Percentiles rank a stretch among this genome's conserved stretches.
phyloP scores from a whole-genome alignment of 2,888 invertebrate genomes.

The Phania funesta region DNA sequence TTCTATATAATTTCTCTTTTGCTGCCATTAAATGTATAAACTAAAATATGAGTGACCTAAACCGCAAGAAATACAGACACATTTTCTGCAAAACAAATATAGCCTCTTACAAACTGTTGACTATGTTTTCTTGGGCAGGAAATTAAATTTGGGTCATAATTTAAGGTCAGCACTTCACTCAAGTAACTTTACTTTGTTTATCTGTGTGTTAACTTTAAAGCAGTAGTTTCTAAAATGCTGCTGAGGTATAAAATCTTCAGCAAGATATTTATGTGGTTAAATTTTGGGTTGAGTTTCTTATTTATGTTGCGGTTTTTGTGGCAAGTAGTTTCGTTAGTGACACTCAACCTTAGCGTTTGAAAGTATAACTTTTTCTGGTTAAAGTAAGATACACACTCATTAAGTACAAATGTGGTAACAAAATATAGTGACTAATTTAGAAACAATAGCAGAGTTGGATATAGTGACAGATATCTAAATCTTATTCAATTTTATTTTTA shows the following conservation, averaged over 20 bases:
- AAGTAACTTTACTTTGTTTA: not conserved
- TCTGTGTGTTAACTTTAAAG: not conserved
- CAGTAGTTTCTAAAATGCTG: not conserved
- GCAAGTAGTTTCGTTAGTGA: slow-evolving; percentile 10
- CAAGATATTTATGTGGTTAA: not conserved
- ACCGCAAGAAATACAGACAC: not conserved
- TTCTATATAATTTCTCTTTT: not conserved
- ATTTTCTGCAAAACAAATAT: slow-evolving; percentile 14
- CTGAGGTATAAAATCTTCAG: not conserved
- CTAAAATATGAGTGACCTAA: not conserved
- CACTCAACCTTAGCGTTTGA: not conserved
- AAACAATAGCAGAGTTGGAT: not conserved
- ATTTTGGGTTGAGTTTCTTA: not conserved
- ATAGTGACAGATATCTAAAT: too few relatives aligned
- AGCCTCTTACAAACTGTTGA: not conserved
- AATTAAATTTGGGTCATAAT: slow-evolving; percentile 34
- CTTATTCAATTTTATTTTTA: too few relatives aligned
- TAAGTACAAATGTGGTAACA: not conserved
- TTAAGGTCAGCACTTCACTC: not conserved
- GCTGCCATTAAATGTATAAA: too few relatives aligned
- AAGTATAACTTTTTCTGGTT: not conserved
- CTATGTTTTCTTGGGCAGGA: slow-evolving; percentile 14
- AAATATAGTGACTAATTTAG: not conserved
- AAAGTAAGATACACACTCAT: not conserved
- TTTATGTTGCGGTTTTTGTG: slow-evolving; percentile 42